These are phyloP conservation scores for Eristalinus aeneus DNA, from an alignment of 2,888 invertebrate species.

Conservation along the genomic window DNA sequence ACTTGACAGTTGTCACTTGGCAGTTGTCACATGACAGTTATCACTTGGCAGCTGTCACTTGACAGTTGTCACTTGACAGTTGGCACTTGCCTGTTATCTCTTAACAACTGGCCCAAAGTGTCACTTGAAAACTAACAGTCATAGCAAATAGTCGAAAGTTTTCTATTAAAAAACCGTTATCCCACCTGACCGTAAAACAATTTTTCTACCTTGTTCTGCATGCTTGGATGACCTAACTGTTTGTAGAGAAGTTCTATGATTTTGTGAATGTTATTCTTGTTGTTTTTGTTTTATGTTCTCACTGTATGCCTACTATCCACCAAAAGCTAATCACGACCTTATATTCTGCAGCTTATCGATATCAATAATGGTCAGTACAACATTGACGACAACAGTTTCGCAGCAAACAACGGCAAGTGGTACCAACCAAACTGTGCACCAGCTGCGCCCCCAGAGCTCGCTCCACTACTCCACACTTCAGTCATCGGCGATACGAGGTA, in stretches of 20 bases:
- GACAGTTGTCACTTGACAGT: too few relatives aligned
- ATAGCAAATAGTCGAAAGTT: too few relatives aligned
- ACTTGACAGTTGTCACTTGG: too few relatives aligned
- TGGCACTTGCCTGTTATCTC: too few relatives aligned
- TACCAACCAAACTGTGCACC: conserved; percentile 73
- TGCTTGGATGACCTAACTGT: not conserved
- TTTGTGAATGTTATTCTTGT: not conserved
- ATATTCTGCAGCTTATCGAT: conserved; percentile 76
- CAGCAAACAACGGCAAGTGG: conserved; percentile 80
- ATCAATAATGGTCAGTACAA: conserved; percentile 81
- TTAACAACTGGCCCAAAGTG: too few relatives aligned
- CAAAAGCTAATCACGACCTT: not conserved
- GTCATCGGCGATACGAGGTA: conserved; percentile 69
- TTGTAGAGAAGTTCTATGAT: not conserved
- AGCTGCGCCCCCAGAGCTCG: conserved; percentile 72
- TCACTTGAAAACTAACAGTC: too few relatives aligned
- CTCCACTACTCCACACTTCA: conserved; percentile 72
- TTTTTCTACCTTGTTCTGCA: not conserved
- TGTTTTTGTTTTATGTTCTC: not conserved
- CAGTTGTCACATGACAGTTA: too few relatives aligned
- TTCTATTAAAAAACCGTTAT: too few relatives aligned
- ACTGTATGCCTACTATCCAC: not conserved
- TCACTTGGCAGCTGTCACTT: not conserved
- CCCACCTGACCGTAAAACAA: not conserved
- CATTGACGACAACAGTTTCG: conserved; percentile 80